phyloP scores from a whole-genome alignment of 2,113 vertebrate genomes.

The Zosterops borbonicus region DNA sequence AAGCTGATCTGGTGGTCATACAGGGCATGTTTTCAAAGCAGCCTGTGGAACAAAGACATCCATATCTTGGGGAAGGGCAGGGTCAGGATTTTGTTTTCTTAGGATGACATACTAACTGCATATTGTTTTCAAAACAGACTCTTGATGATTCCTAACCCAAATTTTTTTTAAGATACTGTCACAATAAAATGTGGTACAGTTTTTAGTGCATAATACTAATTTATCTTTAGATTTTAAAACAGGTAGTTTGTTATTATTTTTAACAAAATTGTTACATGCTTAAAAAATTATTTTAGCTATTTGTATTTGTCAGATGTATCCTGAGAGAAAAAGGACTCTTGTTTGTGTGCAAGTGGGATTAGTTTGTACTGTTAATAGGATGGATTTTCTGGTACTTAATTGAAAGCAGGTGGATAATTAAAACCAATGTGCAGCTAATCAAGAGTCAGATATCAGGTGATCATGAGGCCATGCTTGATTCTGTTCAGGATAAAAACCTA shows the following conservation, averaged over 20 bases:
- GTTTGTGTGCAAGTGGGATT: slow-evolving; percentile 34
- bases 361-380: slow-evolving; percentile 52
- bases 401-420: slow-evolving; percentile 71
- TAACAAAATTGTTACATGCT: not conserved
- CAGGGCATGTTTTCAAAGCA: not conserved
- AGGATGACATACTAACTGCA: not conserved
- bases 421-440: slow-evolving; percentile 66
- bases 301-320: not conserved
- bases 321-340: not conserved
- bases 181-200: not conserved
- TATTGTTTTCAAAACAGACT: not conserved
- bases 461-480: slow-evolving; percentile 16
- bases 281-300: not conserved
- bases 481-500: not conserved
- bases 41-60: not conserved
- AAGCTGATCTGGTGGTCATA: not conserved
- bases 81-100: not conserved
- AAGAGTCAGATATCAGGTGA: slow-evolving; percentile 38
- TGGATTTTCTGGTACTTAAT: slow-evolving; percentile 59
- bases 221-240: not conserved
- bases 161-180: not conserved
- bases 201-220: not conserved
- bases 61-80: not conserved
- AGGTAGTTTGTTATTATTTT: not conserved
- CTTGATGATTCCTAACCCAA: not conserved